Evolutionary conservation across 2,113 vertebrate genomes (phyloP), one percentile per base, ranked within the genome.

Genomic region (Baryphthengus martii): DNA sequence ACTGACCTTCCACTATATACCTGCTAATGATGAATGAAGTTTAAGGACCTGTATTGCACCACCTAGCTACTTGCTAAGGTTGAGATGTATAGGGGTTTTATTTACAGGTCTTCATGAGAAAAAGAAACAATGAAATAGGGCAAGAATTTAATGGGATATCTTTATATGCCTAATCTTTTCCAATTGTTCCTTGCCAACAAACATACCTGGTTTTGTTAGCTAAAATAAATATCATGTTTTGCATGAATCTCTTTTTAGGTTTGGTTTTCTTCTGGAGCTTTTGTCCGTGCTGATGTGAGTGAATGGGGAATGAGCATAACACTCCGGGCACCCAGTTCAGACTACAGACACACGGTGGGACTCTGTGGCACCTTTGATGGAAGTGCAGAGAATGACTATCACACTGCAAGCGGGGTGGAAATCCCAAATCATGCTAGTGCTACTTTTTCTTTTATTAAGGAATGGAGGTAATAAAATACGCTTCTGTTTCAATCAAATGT

Each of bases 301-400:
- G 96, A 98, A 65, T 99, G 99, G 99, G 99, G 99, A 47, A 99
- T 99, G 98, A 99, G 99, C 97, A 91, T 99, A 93, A 99, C 98
- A 0, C 91, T 99, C 59, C 98, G 98, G 92, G 98, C 98, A 9
- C 98, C 99, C 35, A 88, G 98, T 85, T 96, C 98, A 6, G 99
- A 99, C 95, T 97, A 98, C 86, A 91, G 90, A 47, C 98, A 98
- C 75, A 99, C 98, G 7, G 6, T 98, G 86, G 99, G 99, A 53
- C 98, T 99, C 70, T 99, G 99, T 88, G 99, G 99, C 75, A 99
- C 98, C 20, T 99, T 98, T 81, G 98, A 99, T 24, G 98, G 98
- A 92, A 97, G 87, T 61, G 63, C 97, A 24, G 97, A 98, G 88
- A 99, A 99, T 68, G 99, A 99, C 95, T 98, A 98, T 90, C 99